Evolutionary conservation across 2,888 invertebrate species (phyloP).

Genomic region (Amiota communis): DNA sequence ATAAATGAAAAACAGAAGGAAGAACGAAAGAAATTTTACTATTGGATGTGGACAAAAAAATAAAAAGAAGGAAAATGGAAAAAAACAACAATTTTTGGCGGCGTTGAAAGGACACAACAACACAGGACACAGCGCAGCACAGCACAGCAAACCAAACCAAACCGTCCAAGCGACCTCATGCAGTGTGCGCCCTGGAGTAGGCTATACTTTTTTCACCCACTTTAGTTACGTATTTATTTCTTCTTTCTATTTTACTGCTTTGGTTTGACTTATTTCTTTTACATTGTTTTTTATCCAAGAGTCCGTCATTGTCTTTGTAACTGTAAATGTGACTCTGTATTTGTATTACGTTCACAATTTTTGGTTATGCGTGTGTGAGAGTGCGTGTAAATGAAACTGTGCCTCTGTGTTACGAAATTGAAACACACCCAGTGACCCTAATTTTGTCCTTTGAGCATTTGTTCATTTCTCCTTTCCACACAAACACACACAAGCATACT

Average conservation of each 20-base stretch:
- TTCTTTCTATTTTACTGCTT: too few relatives aligned
- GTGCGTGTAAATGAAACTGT: constrained; percentile 49
- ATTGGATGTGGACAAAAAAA: constrained; percentile 43
- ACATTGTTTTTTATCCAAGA: constrained; percentile 27
- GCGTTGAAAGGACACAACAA: not conserved
- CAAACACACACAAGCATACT: constrained; percentile 39
- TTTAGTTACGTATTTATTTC: too few relatives aligned
- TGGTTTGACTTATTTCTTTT: not conserved
- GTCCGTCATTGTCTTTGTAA: constrained; percentile 4
- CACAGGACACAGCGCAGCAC: too few relatives aligned
- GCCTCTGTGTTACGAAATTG: constrained; percentile 58
- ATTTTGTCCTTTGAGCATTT: constrained; percentile 66
- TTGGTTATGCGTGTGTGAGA: constrained; percentile 19
- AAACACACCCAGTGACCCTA: constrained; percentile 71
- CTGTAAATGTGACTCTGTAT: constrained; percentile 14
- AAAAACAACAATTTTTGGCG: constrained; percentile 38
- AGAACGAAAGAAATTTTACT: constrained; percentile 30
- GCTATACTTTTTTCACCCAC: constrained; percentile 6
- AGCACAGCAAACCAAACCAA: too few relatives aligned
- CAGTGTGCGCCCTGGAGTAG: constrained; percentile 18
- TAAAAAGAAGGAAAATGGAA: constrained; percentile 33
- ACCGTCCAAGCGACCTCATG: constrained; percentile 5
- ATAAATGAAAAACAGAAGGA: not conserved
- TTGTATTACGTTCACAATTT: constrained; percentile 1
- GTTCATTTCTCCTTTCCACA: constrained; percentile 35